Evolutionary conservation across 1,140 invertebrate genomes (phyloP), one percentile per base, ranked within the genome.

Genomic region (Hypothenemus hampei): DNA sequence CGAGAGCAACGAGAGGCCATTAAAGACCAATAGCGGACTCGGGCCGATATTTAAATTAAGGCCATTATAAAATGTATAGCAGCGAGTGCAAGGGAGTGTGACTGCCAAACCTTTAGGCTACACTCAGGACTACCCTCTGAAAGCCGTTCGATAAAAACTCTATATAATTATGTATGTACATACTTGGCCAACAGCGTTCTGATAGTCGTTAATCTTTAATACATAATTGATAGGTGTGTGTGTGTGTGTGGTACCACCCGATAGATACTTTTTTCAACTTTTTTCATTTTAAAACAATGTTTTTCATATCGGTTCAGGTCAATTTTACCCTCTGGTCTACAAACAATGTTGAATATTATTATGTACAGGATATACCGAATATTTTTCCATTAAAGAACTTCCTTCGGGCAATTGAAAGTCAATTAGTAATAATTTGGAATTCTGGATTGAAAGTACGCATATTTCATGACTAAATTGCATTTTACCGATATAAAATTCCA

Each of bases 91-190:
- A 46, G 59, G 59, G 60, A 66, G 63, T 69, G 67, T 66, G 65
- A 67, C 65, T 66, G 65, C 64, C 53, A 58, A 66, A 61, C 64
- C 60, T 35, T n/a, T 36, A 56, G 62, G 62, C 58, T 36, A 48
- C 48, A 47, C 50, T 44, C 52, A 51, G 44, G 40, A 60, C 57
- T 53, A 56, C 51, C 57, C 58, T 48, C 56, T 49, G 57, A 65
- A 65, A 61, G 59, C 64, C 62, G 60, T 56, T 69, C 65, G 62
- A 66, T 70, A 69, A 71, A 70, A 68, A 64, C 58, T 69, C 66
- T 63, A 67, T 71, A 71, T 71, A 71, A 71, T 71, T 71, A 71
- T 69, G 68, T 69, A 69, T 71, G 66, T 71, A 69, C 65, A 67
- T 63, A 67, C 69, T 69, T 70, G 69, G 69, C 69, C 69, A 71